A percentile compares a stretch with the other conserved stretches of the same genome.
These are phyloP conservation scores for Osmerus mordax DNA, from an alignment of 2,113 vertebrate species.

Conservation along the genomic window DNA sequence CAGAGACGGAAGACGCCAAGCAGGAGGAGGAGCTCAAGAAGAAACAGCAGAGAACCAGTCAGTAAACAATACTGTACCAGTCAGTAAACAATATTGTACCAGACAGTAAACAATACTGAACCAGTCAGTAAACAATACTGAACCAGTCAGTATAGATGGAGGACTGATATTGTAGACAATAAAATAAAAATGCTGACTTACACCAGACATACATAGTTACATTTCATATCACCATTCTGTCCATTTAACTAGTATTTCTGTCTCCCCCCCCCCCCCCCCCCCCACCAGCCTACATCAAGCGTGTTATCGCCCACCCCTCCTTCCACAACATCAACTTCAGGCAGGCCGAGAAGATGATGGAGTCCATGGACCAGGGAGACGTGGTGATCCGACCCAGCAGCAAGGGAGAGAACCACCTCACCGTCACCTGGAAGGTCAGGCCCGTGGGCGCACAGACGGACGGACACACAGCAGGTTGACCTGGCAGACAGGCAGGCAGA, in stretches of 20 bases:
- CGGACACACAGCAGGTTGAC: not conserved
- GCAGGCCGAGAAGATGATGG: constrained; percentile 99
- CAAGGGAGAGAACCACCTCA: constrained; percentile 96
- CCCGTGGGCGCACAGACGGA: not conserved
- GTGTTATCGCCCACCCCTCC: constrained; percentile 96
- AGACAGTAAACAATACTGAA: not conserved
- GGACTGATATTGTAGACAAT: not conserved
- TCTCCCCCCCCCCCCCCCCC: not conserved
- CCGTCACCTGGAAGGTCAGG: constrained; percentile 91
- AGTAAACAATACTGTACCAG: not conserved
- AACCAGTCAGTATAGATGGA: not conserved
- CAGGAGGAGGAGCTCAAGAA: constrained; percentile 91
- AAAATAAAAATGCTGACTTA: not conserved
- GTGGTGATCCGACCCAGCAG: constrained; percentile 96
- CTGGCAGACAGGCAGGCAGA: not conserved
- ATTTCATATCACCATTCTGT: too few species aligned
- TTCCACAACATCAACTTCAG: constrained; percentile 99
- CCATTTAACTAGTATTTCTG: not conserved
- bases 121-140: not conserved
- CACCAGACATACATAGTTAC: too few species aligned
- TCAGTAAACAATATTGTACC: not conserved
- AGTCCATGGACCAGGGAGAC: constrained; percentile 96
- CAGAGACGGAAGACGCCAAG: constrained; percentile 88
- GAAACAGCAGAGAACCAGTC: constrained; percentile 87
- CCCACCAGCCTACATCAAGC: constrained; percentile 88